Evolutionary conservation across 1,140 invertebrate species (phyloP).

Genomic region (Coelopa frigida): DNA sequence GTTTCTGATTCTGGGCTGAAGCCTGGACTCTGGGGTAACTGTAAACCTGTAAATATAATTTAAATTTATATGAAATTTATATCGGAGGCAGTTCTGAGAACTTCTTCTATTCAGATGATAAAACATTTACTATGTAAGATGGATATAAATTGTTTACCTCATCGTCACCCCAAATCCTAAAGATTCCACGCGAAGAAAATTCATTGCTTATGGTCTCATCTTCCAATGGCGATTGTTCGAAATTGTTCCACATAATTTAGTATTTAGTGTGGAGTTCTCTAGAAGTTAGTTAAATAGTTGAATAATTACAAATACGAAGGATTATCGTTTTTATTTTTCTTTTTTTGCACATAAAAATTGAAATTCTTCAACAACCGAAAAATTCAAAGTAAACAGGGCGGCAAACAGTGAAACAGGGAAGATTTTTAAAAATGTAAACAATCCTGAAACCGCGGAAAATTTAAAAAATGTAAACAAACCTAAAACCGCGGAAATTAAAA

Average conservation of each 20-base stretch:
- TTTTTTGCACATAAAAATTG: too few relatives aligned
- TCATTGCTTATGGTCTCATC: conserved; percentile 40
- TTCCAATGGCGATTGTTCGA: conserved; percentile 30
- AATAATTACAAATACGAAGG: too few relatives aligned
- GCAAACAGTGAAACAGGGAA: too few relatives aligned
- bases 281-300: too few relatives aligned
- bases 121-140: not conserved
- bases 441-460: too few relatives aligned
- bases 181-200: conserved; percentile 37
- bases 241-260: conserved; percentile 35
- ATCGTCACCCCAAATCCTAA: conserved; percentile 34
- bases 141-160: conserved; percentile 16
- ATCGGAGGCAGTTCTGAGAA: not conserved
- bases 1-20: conserved; percentile 30
- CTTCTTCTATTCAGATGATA: not conserved
- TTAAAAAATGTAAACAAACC: too few relatives aligned
- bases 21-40: conserved; percentile 28
- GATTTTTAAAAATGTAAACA: too few relatives aligned
- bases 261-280: too few relatives aligned
- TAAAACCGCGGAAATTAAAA: too few relatives aligned
- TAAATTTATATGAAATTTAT: not conserved
- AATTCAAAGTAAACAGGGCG: too few relatives aligned
- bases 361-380: too few relatives aligned
- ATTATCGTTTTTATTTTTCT: too few relatives aligned
- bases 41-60: conserved; percentile 18